These are phyloP conservation scores for Aphodius sticticus DNA, from an alignment of 2,888 invertebrate genomes.

Conservation along the genomic window DNA sequence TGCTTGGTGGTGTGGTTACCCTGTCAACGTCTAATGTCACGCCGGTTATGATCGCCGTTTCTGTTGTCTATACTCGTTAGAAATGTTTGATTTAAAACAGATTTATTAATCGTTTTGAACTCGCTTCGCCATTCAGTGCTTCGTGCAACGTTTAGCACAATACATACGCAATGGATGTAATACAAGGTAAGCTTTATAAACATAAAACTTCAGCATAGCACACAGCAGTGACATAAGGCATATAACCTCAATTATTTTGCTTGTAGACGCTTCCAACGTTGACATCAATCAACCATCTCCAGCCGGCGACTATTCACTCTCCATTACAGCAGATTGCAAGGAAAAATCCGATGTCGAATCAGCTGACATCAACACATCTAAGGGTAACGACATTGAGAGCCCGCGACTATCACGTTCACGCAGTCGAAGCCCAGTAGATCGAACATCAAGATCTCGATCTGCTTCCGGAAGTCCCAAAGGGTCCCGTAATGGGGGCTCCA, in stretches of 20 bases:
- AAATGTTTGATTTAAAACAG: not conserved
- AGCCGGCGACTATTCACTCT: not conserved
- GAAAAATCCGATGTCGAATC: constrained; percentile 33
- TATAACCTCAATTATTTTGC: constrained; percentile 27
- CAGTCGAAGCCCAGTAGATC: constrained; percentile 49
- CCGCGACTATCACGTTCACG: constrained; percentile 53
- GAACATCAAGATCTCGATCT: constrained; percentile 53
- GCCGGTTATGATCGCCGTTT: not conserved
- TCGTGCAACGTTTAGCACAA: not conserved
- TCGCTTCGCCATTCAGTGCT: not conserved
- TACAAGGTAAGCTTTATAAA: not conserved
- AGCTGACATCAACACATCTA: constrained; percentile 44
- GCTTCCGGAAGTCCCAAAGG: constrained; percentile 31
- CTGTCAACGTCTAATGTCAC: not conserved
- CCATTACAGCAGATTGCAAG: not conserved
- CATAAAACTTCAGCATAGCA: not conserved
- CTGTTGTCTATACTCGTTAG: not conserved
- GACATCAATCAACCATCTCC: constrained; percentile 25
- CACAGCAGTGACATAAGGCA: not conserved
- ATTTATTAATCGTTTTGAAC: not conserved
- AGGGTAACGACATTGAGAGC: constrained; percentile 34
- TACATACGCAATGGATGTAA: not conserved
- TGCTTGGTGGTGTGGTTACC: too few relatives aligned
- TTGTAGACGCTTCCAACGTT: constrained; percentile 24
- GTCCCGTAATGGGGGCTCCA: constrained; percentile 33